Evolutionary conservation across 2,113 vertebrate species (phyloP), one percentile per base, ranked within the genome.

Genomic region (Perccottus glenii): DNA sequence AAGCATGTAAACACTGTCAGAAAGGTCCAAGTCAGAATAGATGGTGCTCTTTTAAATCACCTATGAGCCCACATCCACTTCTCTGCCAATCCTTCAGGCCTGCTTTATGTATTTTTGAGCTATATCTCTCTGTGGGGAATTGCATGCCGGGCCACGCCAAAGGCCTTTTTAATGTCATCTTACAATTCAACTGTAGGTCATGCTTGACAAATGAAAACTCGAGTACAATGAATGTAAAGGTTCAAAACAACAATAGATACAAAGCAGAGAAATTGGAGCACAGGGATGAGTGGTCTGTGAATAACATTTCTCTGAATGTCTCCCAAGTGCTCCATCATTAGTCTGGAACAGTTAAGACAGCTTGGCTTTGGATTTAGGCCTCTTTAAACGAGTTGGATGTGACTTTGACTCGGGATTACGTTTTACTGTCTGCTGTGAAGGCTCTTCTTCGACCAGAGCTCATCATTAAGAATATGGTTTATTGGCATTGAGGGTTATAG

Each of bases 21-120:
- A 76, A 44, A 57, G 19, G 47, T 58, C 60, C 5, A 27, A 59
- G 70, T 77, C 71, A 64, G 55, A 81, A 84, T 81, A 76, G 71
- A 77, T 85, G 64, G 49, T 62, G 58, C 73, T 84, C 77, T 81
- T 73, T 66, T 70, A 68, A 64, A 58, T 81, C 78, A 78, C 73
- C 62, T 52, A 53, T 42, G 46, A 53, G 78, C 78, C 77, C 84
- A 73, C 64, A 79, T 69, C 64, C 19, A 56, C 46, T 80, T 60
- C 57, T 16, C 65, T 83, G 85, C 84, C 87, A 87, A 75, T 56
- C 33, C 55, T 65, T 69, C 80, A 81, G 85, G 77, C 36, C 87
- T 90, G 87, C 80, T 88, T 76, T 87, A 16, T 88, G 78, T 87
- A 89, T 77, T 70, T 79, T 40, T 74, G 69, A 63, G 71, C 71